Evolutionary conservation across 2,113 vertebrate species (phyloP).

Genomic region (Sorex araneus): DNA sequence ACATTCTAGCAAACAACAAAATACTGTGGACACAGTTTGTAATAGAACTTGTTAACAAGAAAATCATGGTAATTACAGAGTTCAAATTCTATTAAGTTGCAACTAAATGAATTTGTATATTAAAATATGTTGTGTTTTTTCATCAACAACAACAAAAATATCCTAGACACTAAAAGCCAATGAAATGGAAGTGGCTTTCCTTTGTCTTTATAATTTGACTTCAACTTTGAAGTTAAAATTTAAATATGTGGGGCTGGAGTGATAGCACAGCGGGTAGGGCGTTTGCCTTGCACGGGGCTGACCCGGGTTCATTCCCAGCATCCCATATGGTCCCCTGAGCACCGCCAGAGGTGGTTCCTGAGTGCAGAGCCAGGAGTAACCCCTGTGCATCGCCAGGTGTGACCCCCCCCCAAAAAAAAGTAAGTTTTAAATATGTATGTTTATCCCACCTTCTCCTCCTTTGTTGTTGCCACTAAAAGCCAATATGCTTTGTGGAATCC

Average conservation of each 20-base stretch:
- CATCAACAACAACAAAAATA: too few species aligned
- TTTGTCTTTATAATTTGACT: conserved; percentile 11
- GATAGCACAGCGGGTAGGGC: too few species aligned
- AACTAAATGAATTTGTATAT: conserved; percentile 54
- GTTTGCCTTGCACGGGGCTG: too few species aligned
- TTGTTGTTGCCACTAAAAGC: neutral
- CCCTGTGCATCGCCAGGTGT: too few species aligned
- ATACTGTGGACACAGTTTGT: conserved; percentile 41
- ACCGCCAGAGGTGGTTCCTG: too few species aligned
- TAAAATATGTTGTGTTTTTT: conserved; percentile 12
- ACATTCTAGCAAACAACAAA: conserved; percentile 14
- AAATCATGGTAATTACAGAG: conserved; percentile 37
- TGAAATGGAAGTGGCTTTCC: conserved; percentile 4
- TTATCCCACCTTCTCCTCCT: neutral
- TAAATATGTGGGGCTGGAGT: too few species aligned
- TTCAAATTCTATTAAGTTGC: conserved; percentile 23
- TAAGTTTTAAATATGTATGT: too few species aligned
- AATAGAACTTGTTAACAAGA: conserved; percentile 43
- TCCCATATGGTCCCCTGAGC: too few species aligned
- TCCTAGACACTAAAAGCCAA: too few species aligned
- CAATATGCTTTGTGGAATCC: neutral
- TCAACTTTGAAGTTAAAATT: conserved; percentile 48
- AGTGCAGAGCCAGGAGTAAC: too few species aligned
- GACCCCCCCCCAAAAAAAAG: too few species aligned
- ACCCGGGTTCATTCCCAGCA: too few species aligned